Percentiles rank a stretch among this genome's conserved stretches.
Evolutionary conservation across 2,797 vertebrate genomes (phyloP).

Genomic region (Hyperoplus immaculatus): DNA sequence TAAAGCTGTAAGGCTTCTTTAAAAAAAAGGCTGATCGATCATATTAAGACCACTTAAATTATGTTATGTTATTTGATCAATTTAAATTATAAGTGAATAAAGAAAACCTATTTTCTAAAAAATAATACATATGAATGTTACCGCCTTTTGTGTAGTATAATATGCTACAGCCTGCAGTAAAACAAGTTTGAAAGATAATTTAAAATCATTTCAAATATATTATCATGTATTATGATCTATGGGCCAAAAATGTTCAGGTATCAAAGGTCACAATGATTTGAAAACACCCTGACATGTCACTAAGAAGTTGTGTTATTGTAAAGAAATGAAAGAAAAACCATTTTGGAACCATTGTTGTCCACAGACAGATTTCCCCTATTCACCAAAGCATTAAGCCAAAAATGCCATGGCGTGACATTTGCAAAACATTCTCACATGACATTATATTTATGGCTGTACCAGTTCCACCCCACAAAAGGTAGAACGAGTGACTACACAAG

Average conservation of each 20-base stretch:
- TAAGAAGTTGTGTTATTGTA: not conserved
- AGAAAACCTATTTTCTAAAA: not conserved
- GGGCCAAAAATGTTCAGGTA: not conserved
- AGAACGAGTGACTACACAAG: too few relatives aligned
- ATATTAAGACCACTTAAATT: not conserved
- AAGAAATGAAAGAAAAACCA: not conserved
- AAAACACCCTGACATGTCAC: rapidly evolving
- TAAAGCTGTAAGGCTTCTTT: not conserved
- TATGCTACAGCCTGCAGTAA: not conserved
- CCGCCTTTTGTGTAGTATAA: not conserved
- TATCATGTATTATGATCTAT: too few relatives aligned
- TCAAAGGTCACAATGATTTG: not conserved
- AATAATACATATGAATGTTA: not conserved
- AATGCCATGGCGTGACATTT: not conserved
- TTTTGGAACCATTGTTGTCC: rapidly evolving
- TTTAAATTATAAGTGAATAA: not conserved
- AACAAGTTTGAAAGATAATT: not conserved
- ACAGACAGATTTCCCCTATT: too few relatives aligned
- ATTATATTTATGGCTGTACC: not conserved
- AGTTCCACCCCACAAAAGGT: not conserved
- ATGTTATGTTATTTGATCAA: not conserved
- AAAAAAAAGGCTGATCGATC: not conserved
- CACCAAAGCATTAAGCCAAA: not conserved
- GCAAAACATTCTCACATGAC: not conserved
- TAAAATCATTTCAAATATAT: rapidly evolving